Percentiles rank a stretch among this genome's conserved stretches.
phyloP scores from a whole-genome alignment of 2,113 vertebrate genomes.

The Phoxinus phoxinus region DNA sequence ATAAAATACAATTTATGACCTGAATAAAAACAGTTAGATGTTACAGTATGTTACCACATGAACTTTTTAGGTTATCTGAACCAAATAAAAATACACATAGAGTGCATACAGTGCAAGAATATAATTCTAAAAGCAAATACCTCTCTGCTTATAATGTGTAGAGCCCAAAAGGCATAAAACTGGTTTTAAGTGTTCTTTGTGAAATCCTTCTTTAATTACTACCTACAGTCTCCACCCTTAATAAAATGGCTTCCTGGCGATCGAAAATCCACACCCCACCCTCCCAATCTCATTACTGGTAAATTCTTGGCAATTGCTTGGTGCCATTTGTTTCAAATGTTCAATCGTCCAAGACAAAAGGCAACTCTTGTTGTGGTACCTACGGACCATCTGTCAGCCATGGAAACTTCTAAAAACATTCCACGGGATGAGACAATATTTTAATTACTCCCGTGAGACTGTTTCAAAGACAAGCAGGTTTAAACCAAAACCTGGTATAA shows the following conservation, averaged over 20 bases:
- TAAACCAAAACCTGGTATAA: slow-evolving; percentile 36
- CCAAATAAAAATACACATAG: background rate
- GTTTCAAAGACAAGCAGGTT: slow-evolving; percentile 50
- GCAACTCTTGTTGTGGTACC: slow-evolving; percentile 40
- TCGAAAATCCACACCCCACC: background rate
- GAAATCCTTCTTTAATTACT: background rate
- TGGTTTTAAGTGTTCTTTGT: background rate
- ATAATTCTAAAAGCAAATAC: background rate
- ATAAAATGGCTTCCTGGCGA: background rate
- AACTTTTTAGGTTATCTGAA: background rate
- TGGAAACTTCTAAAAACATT: slow-evolving; percentile 43
- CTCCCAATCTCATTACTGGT: slow-evolving; percentile 4
- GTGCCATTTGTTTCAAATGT: slow-evolving; percentile 48
- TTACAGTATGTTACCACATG: background rate
- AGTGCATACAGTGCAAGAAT: background rate
- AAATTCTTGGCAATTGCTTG: slow-evolving; percentile 50
- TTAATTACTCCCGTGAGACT: slow-evolving; percentile 62
- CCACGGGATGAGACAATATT: slow-evolving; percentile 47
- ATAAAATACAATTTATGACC: background rate
- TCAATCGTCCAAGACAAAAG: slow-evolving; percentile 54
- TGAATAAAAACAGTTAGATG: background rate
- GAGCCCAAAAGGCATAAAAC: background rate
- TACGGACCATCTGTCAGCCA: slow-evolving; percentile 55
- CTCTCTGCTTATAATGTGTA: background rate
- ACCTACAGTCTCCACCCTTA: background rate